phyloP scores from a whole-genome alignment of 2,888 invertebrate species.

The Spodoptera exigua region DNA sequence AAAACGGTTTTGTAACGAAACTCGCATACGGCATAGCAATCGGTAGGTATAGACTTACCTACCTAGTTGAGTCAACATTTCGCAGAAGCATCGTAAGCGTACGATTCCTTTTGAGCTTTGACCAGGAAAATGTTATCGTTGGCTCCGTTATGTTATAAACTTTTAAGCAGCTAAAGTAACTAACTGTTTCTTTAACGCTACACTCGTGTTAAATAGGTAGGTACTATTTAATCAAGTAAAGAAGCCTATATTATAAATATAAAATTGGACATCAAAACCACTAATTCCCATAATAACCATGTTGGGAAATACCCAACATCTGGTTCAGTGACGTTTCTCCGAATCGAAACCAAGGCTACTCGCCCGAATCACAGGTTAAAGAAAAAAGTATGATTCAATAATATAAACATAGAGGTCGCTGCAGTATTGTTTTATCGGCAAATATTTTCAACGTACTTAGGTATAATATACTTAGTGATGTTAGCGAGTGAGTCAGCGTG shows the following conservation, averaged over 20 bases:
- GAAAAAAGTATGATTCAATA: constrained; percentile 5
- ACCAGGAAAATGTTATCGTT: constrained; percentile 56
- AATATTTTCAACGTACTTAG: constrained; percentile 42
- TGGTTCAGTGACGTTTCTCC: constrained; percentile 15
- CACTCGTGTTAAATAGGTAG: too few species aligned
- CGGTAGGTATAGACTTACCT: constrained; percentile 7
- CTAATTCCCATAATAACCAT: background rate
- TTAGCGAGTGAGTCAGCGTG: constrained; percentile 78
- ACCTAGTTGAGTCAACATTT: constrained; percentile 59
- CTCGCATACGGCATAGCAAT: constrained; percentile 54
- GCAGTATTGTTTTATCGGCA: constrained; percentile 20
- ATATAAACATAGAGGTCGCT: constrained; percentile 48
- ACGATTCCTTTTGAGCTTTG: constrained; percentile 31
- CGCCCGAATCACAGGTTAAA: background rate
- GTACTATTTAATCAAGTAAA: too few species aligned
- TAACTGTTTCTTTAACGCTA: too few species aligned
- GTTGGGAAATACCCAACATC: constrained; percentile 21
- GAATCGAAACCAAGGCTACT: constrained; percentile 14
- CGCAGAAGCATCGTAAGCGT: constrained; percentile 53
- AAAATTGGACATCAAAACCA: too few species aligned
- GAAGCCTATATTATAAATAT: too few species aligned
- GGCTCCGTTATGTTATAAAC: constrained; percentile 15
- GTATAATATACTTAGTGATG: constrained; percentile 32
- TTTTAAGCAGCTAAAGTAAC: too few species aligned
- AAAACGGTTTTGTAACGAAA: constrained; percentile 44